Evolutionary conservation across 2,113 vertebrate species (phyloP), one percentile per base, ranked within the genome.

Genomic region (Tonatia bakeri): DNA sequence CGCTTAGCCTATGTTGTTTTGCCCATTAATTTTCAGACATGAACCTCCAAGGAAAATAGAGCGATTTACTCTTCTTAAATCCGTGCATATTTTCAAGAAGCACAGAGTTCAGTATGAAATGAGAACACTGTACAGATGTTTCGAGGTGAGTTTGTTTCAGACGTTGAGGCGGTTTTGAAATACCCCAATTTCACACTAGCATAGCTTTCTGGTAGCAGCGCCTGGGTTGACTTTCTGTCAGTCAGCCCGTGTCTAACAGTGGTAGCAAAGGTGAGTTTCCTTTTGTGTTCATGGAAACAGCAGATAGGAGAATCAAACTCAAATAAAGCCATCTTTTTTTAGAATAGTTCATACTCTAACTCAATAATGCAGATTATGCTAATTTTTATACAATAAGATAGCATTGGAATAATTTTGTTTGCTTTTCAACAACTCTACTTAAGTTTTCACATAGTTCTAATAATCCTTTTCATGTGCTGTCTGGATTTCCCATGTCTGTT

Each of bases 61-160:
- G 72, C 98, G 99, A 89, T 64, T 99, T 0, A 99, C 99, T 0
- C 98, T 99, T 75, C 97, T 99, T 86, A 99, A 99, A 96, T 99
- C 99, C 0, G 97, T 99, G 80, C 99, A 99, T 97, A 99, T 99
- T 98, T 99, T 98, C 97, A 99, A 99, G 98, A 99, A 99, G 65
- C 99, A 99, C 98, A 98, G 99, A 96, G 99, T 99, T 80, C 99
- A 99, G 97, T 99, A 99, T 98, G 99, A 99, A 98, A 99, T 99
- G 99, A 99, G 99, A 97, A 99, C 99, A 4, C 98, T 99, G 94
- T 99, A 99, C 94, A 75, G 98, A 15, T 98, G 97, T 96, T 98
- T 99, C 61, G 99, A 99, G 99, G 99, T 99, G 97, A 98, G 97
- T 93, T 70, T 59, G 28, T 73, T 47, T 65, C 22, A 59, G 47